Percentiles rank a stretch among this genome's conserved stretches.
These are phyloP conservation scores for Protobothrops mucrosquamatus DNA, from an alignment of 2,113 vertebrate species.

Conservation along the genomic window DNA sequence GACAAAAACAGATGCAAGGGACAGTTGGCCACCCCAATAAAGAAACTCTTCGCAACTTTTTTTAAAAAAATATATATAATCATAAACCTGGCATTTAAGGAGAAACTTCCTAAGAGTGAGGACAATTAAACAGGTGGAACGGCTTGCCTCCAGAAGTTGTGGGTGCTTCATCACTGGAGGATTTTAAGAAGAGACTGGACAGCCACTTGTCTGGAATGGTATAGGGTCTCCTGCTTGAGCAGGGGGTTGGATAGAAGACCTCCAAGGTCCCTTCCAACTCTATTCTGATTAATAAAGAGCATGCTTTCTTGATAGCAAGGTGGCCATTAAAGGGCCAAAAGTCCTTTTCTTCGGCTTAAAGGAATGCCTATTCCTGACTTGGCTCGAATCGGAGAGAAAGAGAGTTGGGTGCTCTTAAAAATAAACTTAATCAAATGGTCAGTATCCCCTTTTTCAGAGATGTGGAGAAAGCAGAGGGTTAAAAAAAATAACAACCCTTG, in stretches of 20 bases:
- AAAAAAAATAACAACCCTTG: slow-evolving; percentile 35
- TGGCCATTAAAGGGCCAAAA: slow-evolving; percentile 31
- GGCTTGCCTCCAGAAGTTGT: no score
- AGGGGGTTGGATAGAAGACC: no score
- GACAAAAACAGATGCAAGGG: slow-evolving; percentile 90
- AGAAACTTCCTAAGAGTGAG: no score
- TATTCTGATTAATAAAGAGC: background rate
- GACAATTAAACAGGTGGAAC: no score
- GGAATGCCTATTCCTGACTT: slow-evolving; percentile 33
- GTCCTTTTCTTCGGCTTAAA: background rate
- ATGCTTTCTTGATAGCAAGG: background rate
- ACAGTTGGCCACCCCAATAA: slow-evolving; percentile 74
- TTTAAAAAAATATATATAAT: background rate
- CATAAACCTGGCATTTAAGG: no score
- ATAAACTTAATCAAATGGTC: background rate
- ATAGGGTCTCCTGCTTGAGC: no score
- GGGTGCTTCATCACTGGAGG: no score
- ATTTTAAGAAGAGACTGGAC: no score
- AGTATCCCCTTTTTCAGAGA: slow-evolving; percentile 29
- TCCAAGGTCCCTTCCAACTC: no score
- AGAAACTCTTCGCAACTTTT: slow-evolving; percentile 50
- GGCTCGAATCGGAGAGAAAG: background rate
- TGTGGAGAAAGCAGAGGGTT: slow-evolving; percentile 37
- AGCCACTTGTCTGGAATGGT: no score
- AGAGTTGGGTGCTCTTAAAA: background rate